phyloP scores from a whole-genome alignment of 2,888 invertebrate genomes.

The Orgyia antiqua region DNA sequence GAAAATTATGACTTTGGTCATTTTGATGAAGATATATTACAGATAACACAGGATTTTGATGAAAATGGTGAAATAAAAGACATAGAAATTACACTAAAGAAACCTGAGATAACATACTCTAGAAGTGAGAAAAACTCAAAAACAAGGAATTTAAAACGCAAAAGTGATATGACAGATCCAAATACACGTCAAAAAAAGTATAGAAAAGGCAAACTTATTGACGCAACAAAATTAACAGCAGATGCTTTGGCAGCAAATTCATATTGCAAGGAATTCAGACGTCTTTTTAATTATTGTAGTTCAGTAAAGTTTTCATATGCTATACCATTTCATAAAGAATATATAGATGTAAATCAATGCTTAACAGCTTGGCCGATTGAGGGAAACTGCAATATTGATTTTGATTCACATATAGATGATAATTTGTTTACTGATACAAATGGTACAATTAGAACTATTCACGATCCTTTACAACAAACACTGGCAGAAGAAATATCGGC shows the following conservation, averaged over 20 bases:
- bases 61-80: constrained; percentile 20
- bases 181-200: constrained; percentile 41
- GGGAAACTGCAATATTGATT: constrained; percentile 13
- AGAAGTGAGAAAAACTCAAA: constrained; percentile 8
- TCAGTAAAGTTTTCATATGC: constrained; percentile 62
- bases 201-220: constrained; percentile 62
- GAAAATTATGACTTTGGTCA: constrained; percentile 6
- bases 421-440: constrained; percentile 37
- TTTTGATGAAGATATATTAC: constrained; percentile 9
- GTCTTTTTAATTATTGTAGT: constrained; percentile 49
- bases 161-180: constrained; percentile 37
- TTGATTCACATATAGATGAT: constrained; percentile 21
- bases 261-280: constrained; percentile 51
- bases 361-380: constrained; percentile 52
- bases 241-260: constrained; percentile 32
- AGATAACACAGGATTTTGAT: constrained; percentile 19
- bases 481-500: constrained; percentile 53
- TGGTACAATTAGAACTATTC: constrained; percentile 11
- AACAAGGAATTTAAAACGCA: constrained; percentile 42
- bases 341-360: constrained; percentile 41
- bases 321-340: constrained; percentile 54
- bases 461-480: constrained; percentile 43
- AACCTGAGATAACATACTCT: constrained; percentile 49
- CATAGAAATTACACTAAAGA: constrained; percentile 31
- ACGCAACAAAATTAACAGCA: constrained; percentile 44